These are phyloP conservation scores for Trematomus bernacchii DNA, from an alignment of 2,797 vertebrate genomes.

Conservation along the genomic window DNA sequence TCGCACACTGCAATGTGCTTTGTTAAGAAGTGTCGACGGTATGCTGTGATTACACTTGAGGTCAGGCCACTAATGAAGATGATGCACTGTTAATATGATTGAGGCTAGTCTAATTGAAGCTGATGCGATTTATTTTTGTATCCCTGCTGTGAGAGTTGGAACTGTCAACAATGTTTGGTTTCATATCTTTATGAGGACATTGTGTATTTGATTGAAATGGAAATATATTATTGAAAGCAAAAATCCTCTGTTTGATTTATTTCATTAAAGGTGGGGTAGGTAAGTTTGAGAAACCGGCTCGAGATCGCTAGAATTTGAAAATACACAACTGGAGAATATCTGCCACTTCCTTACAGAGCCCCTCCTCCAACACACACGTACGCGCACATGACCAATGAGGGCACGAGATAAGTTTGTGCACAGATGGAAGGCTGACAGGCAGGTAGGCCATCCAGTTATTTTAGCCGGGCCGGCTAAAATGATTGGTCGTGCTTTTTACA, in stretches of 20 bases:
- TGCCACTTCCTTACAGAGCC: no score
- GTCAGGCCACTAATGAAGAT: constrained; percentile 29
- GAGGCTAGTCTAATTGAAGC: constrained; percentile 15
- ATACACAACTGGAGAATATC: no score
- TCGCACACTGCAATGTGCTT: not conserved
- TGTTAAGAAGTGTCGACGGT: not conserved
- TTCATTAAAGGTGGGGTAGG: no score
- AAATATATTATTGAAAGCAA: constrained; percentile 13
- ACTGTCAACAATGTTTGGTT: not conserved
- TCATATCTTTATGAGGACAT: not conserved
- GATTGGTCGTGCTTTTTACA: no score
- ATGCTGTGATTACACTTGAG: constrained; percentile 18
- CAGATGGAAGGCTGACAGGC: no score
- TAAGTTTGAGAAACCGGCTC: no score
- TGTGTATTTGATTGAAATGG: constrained; percentile 10
- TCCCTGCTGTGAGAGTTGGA: not conserved
- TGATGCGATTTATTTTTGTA: constrained; percentile 20
- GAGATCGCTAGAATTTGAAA: no score
- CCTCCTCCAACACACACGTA: no score
- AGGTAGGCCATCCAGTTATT: no score
- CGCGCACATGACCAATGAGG: no score
- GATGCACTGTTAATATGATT: constrained; percentile 24
- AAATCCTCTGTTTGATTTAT: constrained; percentile 17
- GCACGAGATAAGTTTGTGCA: no score
- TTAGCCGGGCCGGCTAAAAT: no score